Conservation (phyloP, 2,888 invertebrate genomes). For the Clepsis dumicolana region DNA sequence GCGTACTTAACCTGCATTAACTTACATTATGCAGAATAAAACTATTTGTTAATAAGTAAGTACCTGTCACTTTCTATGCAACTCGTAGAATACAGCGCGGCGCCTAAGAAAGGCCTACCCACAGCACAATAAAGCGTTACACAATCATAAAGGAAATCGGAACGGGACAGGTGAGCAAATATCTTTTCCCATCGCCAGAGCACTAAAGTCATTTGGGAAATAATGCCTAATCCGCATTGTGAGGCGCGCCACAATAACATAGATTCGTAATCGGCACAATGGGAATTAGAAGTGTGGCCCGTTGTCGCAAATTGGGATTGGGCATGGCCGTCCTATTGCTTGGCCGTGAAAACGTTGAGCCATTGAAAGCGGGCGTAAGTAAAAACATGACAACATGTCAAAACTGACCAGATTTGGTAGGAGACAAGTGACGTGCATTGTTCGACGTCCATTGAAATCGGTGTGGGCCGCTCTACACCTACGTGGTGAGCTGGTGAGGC, state of each 20-base stretch:
- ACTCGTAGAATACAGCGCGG: neutral
- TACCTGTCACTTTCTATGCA: too few species aligned
- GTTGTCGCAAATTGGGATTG: slow-evolving; percentile 80
- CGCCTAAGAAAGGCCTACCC: neutral
- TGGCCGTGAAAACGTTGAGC: slow-evolving; percentile 73
- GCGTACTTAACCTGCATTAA: too few species aligned
- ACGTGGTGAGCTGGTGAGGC: slow-evolving; percentile 66
- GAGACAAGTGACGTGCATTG: slow-evolving; percentile 81
- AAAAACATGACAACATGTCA: slow-evolving; percentile 85
- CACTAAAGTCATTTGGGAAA: slow-evolving; percentile 79
- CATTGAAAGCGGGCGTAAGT: slow-evolving; percentile 79
- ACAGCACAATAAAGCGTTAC: slow-evolving; percentile 40
- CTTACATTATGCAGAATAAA: too few species aligned
- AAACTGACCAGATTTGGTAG: slow-evolving; percentile 83
- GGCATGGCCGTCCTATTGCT: slow-evolving; percentile 55
- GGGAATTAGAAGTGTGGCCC: slow-evolving; percentile 79
- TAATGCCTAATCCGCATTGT: slow-evolving; percentile 81
- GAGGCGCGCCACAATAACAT: slow-evolving; percentile 73
- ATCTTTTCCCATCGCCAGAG: slow-evolving; percentile 58
- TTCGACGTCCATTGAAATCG: slow-evolving; percentile 74
- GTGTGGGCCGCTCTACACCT: slow-evolving; percentile 79
- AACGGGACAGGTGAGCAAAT: slow-evolving; percentile 62
- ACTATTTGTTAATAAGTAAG: too few species aligned
- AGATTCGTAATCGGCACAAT: slow-evolving; percentile 72
- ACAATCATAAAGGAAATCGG: slow-evolving; percentile 54